phyloP scores from a whole-genome alignment of 2,888 invertebrate genomes.

The Tanaodytes sp. region DNA sequence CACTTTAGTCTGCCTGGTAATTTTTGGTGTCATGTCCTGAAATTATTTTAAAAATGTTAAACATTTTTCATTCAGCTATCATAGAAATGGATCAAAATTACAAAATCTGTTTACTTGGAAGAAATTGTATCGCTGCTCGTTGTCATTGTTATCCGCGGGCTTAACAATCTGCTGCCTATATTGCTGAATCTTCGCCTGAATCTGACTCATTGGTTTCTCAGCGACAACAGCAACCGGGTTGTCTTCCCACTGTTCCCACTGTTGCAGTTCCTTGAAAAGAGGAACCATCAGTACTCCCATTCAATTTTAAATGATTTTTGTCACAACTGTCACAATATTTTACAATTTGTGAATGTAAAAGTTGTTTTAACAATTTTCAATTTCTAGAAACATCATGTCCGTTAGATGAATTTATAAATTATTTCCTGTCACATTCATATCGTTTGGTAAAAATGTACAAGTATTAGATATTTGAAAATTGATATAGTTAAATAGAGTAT shows the following conservation, averaged over 20 bases:
- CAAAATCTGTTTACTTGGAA: slow-evolving; percentile 73
- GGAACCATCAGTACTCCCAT: too few species aligned
- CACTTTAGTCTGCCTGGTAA: slow-evolving; percentile 77
- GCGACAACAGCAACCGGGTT: slow-evolving; percentile 71
- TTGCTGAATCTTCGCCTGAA: slow-evolving; percentile 79
- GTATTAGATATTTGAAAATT: too few species aligned
- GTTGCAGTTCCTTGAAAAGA: slow-evolving; percentile 66
- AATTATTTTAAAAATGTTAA: slow-evolving; percentile 6
- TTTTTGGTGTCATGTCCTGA: slow-evolving; percentile 78
- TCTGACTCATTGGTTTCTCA: slow-evolving; percentile 71
- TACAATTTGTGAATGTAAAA: too few species aligned
- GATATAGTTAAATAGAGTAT: too few species aligned
- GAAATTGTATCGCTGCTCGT: slow-evolving; percentile 75
- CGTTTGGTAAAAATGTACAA: too few species aligned
- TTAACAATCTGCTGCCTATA: slow-evolving; percentile 76
- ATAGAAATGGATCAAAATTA: too few species aligned
- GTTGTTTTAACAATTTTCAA: too few species aligned
- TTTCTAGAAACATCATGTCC: too few species aligned
- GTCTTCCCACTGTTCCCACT: slow-evolving; percentile 80
- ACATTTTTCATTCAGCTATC: not conserved
- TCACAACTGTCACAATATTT: too few species aligned
- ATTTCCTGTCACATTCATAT: too few species aligned
- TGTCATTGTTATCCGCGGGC: slow-evolving; percentile 69
- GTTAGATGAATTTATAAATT: too few species aligned
- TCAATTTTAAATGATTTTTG: too few species aligned